Conservation (phyloP, 2,888 invertebrate genomes). For the Mythimna lalbum region DNA sequence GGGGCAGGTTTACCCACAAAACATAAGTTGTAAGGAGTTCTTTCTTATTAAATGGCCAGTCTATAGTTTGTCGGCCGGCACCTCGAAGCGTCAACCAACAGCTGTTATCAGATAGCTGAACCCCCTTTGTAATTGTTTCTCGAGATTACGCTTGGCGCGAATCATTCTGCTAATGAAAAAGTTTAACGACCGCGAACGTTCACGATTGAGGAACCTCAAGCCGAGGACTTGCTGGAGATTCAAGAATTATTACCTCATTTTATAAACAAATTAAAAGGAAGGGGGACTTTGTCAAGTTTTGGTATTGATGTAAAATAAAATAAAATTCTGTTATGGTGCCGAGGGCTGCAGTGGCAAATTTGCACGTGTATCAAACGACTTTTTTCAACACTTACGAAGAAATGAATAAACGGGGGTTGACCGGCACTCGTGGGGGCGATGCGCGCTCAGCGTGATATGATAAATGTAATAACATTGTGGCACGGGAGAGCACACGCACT, state of each 20-base stretch:
- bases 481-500: too few species aligned
- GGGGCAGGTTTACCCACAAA: neutral
- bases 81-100: constrained; percentile 38
- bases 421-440: too few species aligned
- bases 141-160: constrained; percentile 41
- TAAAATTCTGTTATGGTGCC: neutral
- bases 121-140: constrained; percentile 51
- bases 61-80: neutral
- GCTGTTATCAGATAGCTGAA: constrained; percentile 50
- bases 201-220: constrained; percentile 34
- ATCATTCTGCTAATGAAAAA: constrained; percentile 60
- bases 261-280: constrained; percentile 33
- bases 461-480: too few species aligned
- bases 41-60: too few species aligned
- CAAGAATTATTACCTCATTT: constrained; percentile 45
- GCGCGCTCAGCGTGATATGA: too few species aligned
- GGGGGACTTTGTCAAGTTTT: neutral
- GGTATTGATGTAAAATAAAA: neutral
- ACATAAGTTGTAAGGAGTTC: too few species aligned
- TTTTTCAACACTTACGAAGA: too few species aligned
- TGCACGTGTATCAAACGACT: too few species aligned
- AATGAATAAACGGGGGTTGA: too few species aligned
- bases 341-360: too few species aligned
- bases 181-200: constrained; percentile 46
- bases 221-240: constrained; percentile 32